Base-by-base conservation (phyloP, 1,140 invertebrate genomes). In the Drosophila nasuta region DNA sequence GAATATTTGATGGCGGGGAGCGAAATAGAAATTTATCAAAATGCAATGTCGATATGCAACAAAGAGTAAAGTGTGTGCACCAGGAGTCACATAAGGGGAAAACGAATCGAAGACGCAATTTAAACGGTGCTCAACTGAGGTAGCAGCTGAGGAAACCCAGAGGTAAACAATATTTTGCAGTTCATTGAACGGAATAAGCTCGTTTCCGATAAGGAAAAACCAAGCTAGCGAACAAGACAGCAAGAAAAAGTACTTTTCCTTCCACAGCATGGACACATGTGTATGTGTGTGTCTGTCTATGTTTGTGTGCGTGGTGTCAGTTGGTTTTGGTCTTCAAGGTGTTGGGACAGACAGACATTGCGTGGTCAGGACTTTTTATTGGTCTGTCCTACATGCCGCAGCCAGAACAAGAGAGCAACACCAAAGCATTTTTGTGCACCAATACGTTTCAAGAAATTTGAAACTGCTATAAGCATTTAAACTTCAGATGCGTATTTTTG, bases 181-280 rank as follows among this genome's bases (percentile, higher is more conserved):
- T 89, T 89, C 85, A 89, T 85, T 89, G 85, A 89, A 89, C 81
- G 85, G 85, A 89, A 89, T 89, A 89, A 89, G 85, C 85, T 89
- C 71, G 75, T 89, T 89, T 89, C 81, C 85, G 85, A 89, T 89
- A 89, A 89, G 78, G 62, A 81, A 78, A 65, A 69, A 38, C 62
- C 58, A 59, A 68, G 67, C 65, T 67, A 77, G 60, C 45, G 66
- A 41, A 60, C 51, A 70, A 70, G 63, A 63, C 65, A 71, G 56
- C 74, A 52, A 76, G 59, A 66, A 73, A 75, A 72, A 71, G 59
- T 64, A 41, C 52, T 33, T 51, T 48, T 38, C 65, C 77, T 52
- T 38, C 35, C 2, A 38, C 48, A 65, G 48, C 51, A 58, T 59
- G 56, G 43, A 75, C 63, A 64, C 56, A 28, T 41, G 11, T 43